Conservation (phyloP, 2,888 invertebrate species). For the Epiblema foenella region DNA sequence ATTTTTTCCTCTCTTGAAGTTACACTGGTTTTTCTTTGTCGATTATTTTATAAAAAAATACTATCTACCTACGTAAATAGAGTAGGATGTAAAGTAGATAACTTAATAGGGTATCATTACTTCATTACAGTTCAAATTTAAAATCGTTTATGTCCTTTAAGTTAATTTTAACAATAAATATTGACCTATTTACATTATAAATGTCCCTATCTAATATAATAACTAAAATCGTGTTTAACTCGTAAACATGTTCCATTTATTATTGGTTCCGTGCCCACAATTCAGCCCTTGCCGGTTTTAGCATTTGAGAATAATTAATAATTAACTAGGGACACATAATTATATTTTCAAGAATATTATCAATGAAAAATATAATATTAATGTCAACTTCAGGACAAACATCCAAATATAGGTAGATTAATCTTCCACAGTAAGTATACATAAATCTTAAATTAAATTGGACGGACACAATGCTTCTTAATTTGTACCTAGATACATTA, state of each 20-base stretch:
- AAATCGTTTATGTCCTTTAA: neutral
- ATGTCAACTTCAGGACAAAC: neutral
- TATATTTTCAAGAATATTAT: neutral
- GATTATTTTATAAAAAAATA: slow-evolving; percentile 17
- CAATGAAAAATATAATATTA: neutral
- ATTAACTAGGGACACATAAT: neutral
- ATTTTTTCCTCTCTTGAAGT: neutral
- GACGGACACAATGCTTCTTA: slow-evolving; percentile 24
- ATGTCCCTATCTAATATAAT: slow-evolving; percentile 21
- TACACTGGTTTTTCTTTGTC: neutral
- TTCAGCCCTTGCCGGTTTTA: slow-evolving; percentile 3
- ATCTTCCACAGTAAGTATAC: too few species aligned
- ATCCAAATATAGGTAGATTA: neutral
- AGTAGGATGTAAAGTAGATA: too few species aligned
- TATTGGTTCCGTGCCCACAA: neutral
- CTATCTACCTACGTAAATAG: slow-evolving; percentile 1
- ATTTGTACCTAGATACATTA: slow-evolving; percentile 28
- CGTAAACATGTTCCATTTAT: slow-evolving; percentile 29
- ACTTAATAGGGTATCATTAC: too few species aligned
- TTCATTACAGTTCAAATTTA: too few species aligned
- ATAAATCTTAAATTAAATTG: slow-evolving; percentile 18
- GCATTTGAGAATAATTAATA: neutral
- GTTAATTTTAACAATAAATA: slow-evolving; percentile 27
- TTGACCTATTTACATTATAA: slow-evolving; percentile 30
- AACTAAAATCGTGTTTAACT: slow-evolving; percentile 28